Conservation (phyloP, 2,113 vertebrate genomes). For the Panthera uncia region DNA sequence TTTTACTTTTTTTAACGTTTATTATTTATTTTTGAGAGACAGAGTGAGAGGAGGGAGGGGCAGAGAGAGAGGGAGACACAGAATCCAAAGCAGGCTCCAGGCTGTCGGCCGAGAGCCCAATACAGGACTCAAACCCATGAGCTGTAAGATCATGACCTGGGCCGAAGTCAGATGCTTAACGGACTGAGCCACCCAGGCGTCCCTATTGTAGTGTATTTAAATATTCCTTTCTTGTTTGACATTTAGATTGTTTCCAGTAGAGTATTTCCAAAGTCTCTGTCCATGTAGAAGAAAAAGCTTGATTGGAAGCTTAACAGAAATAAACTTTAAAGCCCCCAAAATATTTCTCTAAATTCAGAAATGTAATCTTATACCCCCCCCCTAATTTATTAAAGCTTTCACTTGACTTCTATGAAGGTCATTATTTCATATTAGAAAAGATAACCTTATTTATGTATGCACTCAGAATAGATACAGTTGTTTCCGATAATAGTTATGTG, state of each 20-base stretch:
- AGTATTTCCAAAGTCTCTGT: background rate
- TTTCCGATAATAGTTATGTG: background rate
- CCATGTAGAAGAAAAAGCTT: background rate
- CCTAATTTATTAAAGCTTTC: background rate
- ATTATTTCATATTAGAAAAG: slow-evolving; percentile 34
- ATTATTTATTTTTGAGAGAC: too few relatives aligned
- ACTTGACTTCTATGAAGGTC: background rate
- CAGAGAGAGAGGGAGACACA: too few relatives aligned
- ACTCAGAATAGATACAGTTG: background rate
- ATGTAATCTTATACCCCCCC: background rate
- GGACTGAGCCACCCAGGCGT: too few relatives aligned
- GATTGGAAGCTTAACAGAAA: background rate
- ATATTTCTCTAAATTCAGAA: background rate
- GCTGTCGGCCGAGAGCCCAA: too few relatives aligned
- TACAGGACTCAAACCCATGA: too few relatives aligned
- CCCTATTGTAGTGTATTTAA: background rate
- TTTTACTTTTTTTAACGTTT: too few relatives aligned
- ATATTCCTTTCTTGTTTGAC: background rate
- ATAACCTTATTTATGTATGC: background rate
- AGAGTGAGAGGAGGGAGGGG: too few relatives aligned
- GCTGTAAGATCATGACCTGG: too few relatives aligned
- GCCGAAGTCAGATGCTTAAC: too few relatives aligned
- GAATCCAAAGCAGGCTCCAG: too few relatives aligned
- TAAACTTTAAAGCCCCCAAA: background rate
- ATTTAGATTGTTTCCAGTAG: background rate